These are phyloP conservation scores for Melanerpes aurifrons DNA, from an alignment of 2,113 vertebrate genomes.

Conservation along the genomic window DNA sequence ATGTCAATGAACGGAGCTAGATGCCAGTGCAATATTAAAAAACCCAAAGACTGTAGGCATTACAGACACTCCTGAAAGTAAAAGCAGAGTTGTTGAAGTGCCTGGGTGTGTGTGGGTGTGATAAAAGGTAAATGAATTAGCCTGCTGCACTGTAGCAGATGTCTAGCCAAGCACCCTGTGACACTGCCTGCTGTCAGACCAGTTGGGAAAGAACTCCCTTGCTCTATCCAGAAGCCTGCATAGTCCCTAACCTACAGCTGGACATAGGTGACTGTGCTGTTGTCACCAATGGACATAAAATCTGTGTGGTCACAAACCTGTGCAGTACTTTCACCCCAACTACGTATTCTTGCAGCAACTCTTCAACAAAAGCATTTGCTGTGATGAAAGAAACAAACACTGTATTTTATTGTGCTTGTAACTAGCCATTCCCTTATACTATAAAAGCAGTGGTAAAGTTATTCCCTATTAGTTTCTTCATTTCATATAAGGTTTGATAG, in stretches of 20 bases:
- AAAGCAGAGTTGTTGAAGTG: conserved; percentile 21
- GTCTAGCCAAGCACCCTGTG: background rate
- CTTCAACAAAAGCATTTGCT: background rate
- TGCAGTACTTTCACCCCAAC: background rate
- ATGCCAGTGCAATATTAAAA: background rate
- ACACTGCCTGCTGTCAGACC: background rate
- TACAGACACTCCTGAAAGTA: background rate
- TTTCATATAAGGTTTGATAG: background rate
- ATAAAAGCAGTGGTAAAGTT: background rate
- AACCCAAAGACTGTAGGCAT: background rate
- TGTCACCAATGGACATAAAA: background rate
- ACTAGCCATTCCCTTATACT: background rate
- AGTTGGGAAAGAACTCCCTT: background rate
- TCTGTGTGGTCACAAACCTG: background rate
- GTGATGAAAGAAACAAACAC: background rate
- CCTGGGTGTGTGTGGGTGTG: background rate
- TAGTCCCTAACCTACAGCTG: background rate
- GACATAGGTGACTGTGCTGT: background rate
- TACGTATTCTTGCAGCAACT: rapidly evolving
- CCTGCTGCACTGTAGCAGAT: background rate
- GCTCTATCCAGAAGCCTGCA: background rate
- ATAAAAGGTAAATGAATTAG: background rate
- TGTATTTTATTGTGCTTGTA: background rate
- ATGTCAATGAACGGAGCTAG: background rate
- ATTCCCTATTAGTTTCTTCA: background rate